Base-by-base conservation (phyloP, 2,113 vertebrate genomes). In the Tiliqua scincoides region DNA sequence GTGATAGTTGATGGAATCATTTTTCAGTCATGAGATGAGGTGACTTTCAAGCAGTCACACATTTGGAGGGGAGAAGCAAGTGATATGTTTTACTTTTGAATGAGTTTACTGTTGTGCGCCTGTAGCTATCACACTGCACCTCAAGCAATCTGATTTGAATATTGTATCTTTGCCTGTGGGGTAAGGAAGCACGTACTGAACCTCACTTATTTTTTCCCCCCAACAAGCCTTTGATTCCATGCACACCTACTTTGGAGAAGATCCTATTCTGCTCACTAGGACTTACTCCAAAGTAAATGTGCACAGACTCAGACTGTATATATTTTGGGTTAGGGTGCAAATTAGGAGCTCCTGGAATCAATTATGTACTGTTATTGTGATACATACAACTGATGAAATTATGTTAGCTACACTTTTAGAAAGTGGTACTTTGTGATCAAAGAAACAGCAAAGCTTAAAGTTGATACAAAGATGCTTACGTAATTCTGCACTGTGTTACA, bases 271-370 rank as follows among this genome's bases (percentile, higher is more conserved):
- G 6, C 30, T 52, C 17, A 68, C 48, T 1, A 18, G 63, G 18
- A 67, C 37, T 12, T 15, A 80, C 68, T 52, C n/a, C 57, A 57
- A 62, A 74, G 48, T 71, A 8, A 37, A 73, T 9, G 21, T 73
- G 15, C 3, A n/a, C 30, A 73, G 57, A 25, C 62, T n/a, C 32
- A 27, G 70, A 15, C 15, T 18, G 4, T 30, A 4, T 43, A 12
- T 52, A 32, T 12, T 65, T 52, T 32, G 20, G 78, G 70, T 35
- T 17, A 75, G 15, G 79, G 65, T 91, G 14, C 83, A 85, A 82
- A 82, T 72, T 11, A 0, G 77, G 59, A 72, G 27, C 12, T 52
- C 30, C 25, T 37, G n/a, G 35, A 57, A 30, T 59, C 25, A 40
- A 82, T 57, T 4, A 62, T 3, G 12, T 25, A 3, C 40, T 30